Evolutionary conservation across 1,140 invertebrate species (phyloP).

Genomic region (Drosophila oshimai): DNA sequence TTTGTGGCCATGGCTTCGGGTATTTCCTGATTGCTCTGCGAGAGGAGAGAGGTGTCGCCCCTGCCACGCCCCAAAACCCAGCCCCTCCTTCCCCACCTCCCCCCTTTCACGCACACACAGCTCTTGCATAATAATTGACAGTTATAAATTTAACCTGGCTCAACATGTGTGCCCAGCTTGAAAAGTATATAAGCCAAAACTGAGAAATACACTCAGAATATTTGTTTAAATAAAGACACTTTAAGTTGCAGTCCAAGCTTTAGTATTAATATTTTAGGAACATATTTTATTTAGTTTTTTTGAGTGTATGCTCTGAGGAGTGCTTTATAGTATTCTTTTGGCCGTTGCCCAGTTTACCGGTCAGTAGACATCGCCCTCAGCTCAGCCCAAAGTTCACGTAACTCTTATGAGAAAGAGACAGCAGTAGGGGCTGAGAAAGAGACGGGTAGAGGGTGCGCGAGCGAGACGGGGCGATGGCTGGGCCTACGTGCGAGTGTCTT

Average conservation of each 20-base stretch:
- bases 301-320: neutral
- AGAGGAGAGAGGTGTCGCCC: conserved; percentile 32
- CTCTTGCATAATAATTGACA: conserved; percentile 83
- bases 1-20: conserved; percentile 36
- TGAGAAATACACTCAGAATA: neutral
- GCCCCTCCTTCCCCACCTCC: neutral
- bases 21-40: conserved; percentile 70
- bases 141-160: conserved; percentile 77
- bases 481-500: conserved; percentile 16
- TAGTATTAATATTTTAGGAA: too few relatives aligned
- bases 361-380: conserved; percentile 3
- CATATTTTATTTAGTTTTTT: too few relatives aligned
- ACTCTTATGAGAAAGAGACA: conserved; percentile 17
- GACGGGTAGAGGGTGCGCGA: neutral
- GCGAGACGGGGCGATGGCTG: neutral
- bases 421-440: neutral
- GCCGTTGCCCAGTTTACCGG: conserved; percentile 41
- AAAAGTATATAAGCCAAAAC: conserved; percentile 3
- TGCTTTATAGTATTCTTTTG: conserved; percentile 63
- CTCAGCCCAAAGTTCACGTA: conserved; percentile 58
- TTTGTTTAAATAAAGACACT: neutral
- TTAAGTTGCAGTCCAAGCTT: too few relatives aligned
- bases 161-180: conserved; percentile 31
- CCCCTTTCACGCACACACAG: conserved; percentile 37
- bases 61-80: neutral